Evolutionary conservation across 2,888 invertebrate species (phyloP).

Genomic region (Proisotoma minuta): DNA sequence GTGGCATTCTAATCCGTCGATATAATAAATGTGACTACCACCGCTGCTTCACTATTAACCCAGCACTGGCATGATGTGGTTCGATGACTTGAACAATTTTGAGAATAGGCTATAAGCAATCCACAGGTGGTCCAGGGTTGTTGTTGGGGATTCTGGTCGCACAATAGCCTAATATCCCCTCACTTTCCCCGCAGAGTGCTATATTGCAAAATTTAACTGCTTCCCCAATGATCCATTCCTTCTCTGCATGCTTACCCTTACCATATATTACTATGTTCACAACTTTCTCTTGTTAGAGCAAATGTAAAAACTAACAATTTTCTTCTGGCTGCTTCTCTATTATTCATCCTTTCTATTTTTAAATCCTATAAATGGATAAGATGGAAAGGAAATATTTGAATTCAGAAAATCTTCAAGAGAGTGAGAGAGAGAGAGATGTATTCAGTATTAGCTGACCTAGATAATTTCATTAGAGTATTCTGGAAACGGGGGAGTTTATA

Average conservation of each 20-base stretch:
- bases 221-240: neutral
- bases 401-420: too few species aligned
- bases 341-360: too few species aligned
- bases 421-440: too few species aligned
- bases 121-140: neutral
- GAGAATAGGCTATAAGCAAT: neutral
- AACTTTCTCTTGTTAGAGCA: too few species aligned
- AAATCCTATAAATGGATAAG: too few species aligned
- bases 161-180: neutral
- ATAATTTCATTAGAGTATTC: neutral
- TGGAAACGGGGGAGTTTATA: neutral
- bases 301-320: too few species aligned
- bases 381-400: too few species aligned
- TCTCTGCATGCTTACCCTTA: neutral
- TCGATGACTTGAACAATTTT: too few species aligned
- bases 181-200: neutral
- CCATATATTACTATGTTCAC: neutral
- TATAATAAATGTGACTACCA: neutral
- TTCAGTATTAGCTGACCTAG: neutral
- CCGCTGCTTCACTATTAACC: neutral
- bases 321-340: too few species aligned
- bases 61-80: neutral
- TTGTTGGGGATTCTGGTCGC: neutral
- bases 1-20: neutral
- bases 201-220: neutral